Percentiles rank a stretch among this genome's conserved stretches.
These are phyloP conservation scores for Lycorma delicatula DNA, from an alignment of 1,140 invertebrate species.

Conservation along the genomic window DNA sequence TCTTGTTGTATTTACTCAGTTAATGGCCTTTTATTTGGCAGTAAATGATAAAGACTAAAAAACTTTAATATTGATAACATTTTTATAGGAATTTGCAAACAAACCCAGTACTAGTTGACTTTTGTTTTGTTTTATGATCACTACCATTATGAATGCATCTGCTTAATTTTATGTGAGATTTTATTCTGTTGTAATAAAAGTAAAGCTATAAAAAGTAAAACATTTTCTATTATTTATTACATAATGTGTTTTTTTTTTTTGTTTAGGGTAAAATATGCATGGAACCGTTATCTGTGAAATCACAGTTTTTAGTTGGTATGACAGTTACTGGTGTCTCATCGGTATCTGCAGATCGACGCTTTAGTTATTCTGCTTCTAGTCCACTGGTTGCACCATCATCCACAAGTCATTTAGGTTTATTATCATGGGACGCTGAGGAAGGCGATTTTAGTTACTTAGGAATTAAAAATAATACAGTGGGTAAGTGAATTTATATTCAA, in stretches of 20 bases:
- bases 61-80: too few relatives aligned
- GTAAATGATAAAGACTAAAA: too few relatives aligned
- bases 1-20: too few relatives aligned
- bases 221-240: neutral
- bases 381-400: neutral
- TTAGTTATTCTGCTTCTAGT: neutral
- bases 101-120: too few relatives aligned
- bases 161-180: too few relatives aligned
- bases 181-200: too few relatives aligned
- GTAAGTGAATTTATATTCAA: neutral
- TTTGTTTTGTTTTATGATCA: too few relatives aligned
- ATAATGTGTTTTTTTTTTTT: conserved; percentile 10
- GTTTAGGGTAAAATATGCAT: conserved; percentile 68
- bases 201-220: too few relatives aligned
- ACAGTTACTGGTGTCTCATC: conserved; percentile 45
- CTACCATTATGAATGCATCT: too few relatives aligned
- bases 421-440: neutral
- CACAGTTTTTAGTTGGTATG: conserved; percentile 63
- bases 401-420: neutral
- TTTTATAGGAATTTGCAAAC: too few relatives aligned
- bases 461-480: neutral
- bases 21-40: too few relatives aligned
- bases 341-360: neutral
- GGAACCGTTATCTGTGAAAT: conserved; percentile 60
- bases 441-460: neutral